Evolutionary conservation across 2,888 invertebrate genomes (phyloP).

Genomic region (Lasioglossum figueresi): DNA sequence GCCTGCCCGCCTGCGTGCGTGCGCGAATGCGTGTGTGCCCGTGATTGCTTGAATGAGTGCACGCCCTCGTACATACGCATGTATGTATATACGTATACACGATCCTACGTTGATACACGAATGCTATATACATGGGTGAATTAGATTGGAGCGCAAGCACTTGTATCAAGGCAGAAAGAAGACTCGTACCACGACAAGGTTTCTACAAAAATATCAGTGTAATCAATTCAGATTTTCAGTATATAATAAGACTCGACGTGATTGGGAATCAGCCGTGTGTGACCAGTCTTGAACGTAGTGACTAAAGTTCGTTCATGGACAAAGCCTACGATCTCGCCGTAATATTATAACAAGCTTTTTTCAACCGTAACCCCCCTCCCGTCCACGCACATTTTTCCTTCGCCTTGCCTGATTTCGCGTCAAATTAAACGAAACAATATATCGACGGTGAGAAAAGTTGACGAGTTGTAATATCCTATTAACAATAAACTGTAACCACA

Average conservation of each 20-base stretch:
- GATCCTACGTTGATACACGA: slow-evolving; percentile 7
- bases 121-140: slow-evolving; percentile 2
- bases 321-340: slow-evolving; percentile 51
- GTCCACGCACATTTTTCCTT: not conserved
- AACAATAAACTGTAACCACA: slow-evolving; percentile 29
- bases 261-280: slow-evolving; percentile 71
- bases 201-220: slow-evolving; percentile 80
- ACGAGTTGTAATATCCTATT: slow-evolving; percentile 39
- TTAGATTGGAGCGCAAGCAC: slow-evolving; percentile 21
- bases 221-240: slow-evolving; percentile 72
- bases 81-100: not conserved
- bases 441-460: slow-evolving; percentile 29
- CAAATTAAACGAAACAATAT: slow-evolving; percentile 37
- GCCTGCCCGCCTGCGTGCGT: not conserved
- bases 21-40: not conserved
- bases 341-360: slow-evolving; percentile 27
- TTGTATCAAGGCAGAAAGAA: slow-evolving; percentile 77
- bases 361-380: not conserved
- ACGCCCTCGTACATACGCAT: not conserved
- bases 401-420: slow-evolving; percentile 18
- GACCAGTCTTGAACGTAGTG: slow-evolving; percentile 76
- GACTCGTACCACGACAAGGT: slow-evolving; percentile 77
- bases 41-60: not conserved
- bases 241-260: slow-evolving; percentile 73
- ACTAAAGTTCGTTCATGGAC: slow-evolving; percentile 72